Base-by-base conservation (phyloP, 2,113 vertebrate species). In the Prunella fulvescens region DNA sequence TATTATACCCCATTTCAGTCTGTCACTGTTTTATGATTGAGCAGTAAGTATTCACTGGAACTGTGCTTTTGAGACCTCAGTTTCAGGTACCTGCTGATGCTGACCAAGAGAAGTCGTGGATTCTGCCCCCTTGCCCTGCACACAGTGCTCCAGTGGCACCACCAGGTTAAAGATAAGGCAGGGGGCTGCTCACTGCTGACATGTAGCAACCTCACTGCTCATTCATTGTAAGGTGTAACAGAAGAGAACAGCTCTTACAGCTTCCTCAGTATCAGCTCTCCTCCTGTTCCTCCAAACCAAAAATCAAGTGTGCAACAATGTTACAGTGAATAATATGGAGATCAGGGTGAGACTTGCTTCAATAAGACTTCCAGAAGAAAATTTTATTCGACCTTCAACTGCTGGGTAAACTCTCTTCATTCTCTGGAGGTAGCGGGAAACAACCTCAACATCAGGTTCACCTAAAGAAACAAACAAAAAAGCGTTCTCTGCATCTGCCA, bases 361-460 rank as follows among this genome's bases (percentile, higher is more conserved):
- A 26, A 6, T 78, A 39, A 37, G 26, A 39, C 67, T 97, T 72
- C 92, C 97, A 53, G 95, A 96, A 80, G 96, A 97, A 97, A 99
- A 96, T 45, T 76, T 98, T 81, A 99, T 98, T 56, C 99, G 98
- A 51, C 98, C 99, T 96, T 99, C 99, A 22, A 99, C 93, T 24
- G 97, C 96, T 37, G 99, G 98, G 91, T 98, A 99, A 86, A 99
- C 96, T 54, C 85, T 97, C 95, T 97, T 91, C 94, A 98, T 98
- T 89, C 98, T 97, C 24, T 48, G 19, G 89, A 99, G 98, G 96
- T 99, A 99, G 56, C 77, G 91, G 31, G 98, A 96, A 88, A 99
- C 86, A 9, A 99, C 98, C 0, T 97, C 95, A 53, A 98, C 77
- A 90, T 99, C 99, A 72, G 98, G 90, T 73, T 99, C 97, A 66